These are phyloP conservation scores for Dendroctonus ponderosae DNA, from an alignment of 1,140 invertebrate species.

Conservation along the genomic window DNA sequence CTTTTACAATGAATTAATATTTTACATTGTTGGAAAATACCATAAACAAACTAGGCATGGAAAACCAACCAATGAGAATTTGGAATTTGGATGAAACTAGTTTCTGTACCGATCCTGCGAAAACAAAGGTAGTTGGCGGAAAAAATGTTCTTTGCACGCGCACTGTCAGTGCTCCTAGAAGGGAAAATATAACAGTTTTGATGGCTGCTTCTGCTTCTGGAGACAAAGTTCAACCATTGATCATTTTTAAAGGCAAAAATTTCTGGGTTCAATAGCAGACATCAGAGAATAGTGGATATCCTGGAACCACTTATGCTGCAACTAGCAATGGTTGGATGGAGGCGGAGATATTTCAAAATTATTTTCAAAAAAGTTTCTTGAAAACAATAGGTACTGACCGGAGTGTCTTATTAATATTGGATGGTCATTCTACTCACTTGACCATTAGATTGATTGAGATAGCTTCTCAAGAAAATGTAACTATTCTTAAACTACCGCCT, in stretches of 20 bases:
- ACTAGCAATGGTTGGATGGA: constrained; percentile 48
- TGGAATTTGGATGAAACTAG: constrained; percentile 47
- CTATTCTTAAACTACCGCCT: constrained; percentile 55
- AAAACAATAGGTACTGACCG: constrained; percentile 34
- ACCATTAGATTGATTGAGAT: constrained; percentile 40
- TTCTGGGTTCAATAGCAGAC: constrained; percentile 37
- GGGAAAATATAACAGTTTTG: constrained; percentile 48
- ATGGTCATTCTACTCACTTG: constrained; percentile 47
- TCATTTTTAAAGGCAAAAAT: constrained; percentile 45
- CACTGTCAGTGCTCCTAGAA: constrained; percentile 43
- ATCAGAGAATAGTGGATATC: constrained; percentile 31
- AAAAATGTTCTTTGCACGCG: constrained; percentile 39
- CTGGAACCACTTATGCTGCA: constrained; percentile 43
- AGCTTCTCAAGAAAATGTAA: constrained; percentile 37
- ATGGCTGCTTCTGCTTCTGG: constrained; percentile 44
- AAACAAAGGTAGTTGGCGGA: constrained; percentile 46
- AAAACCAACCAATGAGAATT: constrained; percentile 39
- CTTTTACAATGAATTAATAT: constrained; percentile 44
- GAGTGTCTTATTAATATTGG: constrained; percentile 46
- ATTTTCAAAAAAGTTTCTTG: constrained; percentile 45
- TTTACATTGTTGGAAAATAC: constrained; percentile 39
- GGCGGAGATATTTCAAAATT: constrained; percentile 34
- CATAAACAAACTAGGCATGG: constrained; percentile 34
- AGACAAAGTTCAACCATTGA: constrained; percentile 46
- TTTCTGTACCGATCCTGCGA: constrained; percentile 42